Conservation (phyloP, 2,113 vertebrate species). For the Mormoops blainvillei region DNA sequence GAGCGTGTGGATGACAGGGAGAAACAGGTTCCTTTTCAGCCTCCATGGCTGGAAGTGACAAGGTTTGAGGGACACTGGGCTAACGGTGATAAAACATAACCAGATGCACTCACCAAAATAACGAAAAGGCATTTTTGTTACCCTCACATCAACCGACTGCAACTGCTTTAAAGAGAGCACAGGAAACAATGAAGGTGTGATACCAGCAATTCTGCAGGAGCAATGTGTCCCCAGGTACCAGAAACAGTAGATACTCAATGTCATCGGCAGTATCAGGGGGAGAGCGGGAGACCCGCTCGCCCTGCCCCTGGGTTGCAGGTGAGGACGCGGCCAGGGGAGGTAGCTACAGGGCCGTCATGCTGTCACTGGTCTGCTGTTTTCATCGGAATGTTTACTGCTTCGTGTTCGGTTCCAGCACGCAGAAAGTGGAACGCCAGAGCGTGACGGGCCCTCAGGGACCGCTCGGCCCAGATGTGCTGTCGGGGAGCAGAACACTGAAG, state of each 20-base stretch:
- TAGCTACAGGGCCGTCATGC: rapidly evolving
- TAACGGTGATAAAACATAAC: not conserved
- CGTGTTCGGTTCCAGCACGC: not conserved
- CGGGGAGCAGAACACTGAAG: not conserved
- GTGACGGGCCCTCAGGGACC: not conserved
- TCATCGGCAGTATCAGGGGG: not conserved
- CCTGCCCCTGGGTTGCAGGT: not conserved
- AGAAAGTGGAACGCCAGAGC: not conserved
- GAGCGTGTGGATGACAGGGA: not conserved
- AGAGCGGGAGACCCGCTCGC: not conserved
- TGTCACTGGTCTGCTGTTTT: not conserved
- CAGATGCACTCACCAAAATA: rapidly evolving
- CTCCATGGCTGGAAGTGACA: not conserved
- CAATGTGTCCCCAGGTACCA: not conserved
- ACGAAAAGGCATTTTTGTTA: not conserved
- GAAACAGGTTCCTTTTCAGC: not conserved
- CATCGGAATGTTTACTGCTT: not conserved
- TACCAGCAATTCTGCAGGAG: not conserved
- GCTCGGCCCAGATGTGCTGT: not conserved
- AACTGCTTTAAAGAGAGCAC: not conserved
- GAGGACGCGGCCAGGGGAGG: not conserved
- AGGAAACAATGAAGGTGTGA: not conserved
- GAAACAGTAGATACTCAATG: not conserved
- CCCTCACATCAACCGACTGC: rapidly evolving
- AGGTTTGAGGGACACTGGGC: not conserved